Base-by-base conservation (phyloP, 1,140 invertebrate genomes). In the Mycetomoellerius zeteki region DNA sequence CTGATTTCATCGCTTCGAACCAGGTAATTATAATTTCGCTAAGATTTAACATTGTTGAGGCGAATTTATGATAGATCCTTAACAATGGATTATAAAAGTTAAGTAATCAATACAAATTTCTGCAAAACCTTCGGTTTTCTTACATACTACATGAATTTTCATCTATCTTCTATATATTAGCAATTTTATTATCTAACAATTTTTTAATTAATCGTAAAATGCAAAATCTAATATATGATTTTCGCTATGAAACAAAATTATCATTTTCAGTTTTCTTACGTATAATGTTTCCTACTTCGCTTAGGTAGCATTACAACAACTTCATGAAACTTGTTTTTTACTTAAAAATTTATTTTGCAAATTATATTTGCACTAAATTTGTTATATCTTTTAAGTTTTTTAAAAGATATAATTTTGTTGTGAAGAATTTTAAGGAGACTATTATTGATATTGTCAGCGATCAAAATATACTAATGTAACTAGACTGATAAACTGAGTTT, bases 1-100 rank as follows among this genome's bases (percentile, higher is more conserved):
- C 97, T 2, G 98, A 99, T 92, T 99, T 99, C 92, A 99, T 99
- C 91, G 99, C 99, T n/a, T 97, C 98, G 67, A 99, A 99, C 96
- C 98, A 99, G 96, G 97, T 97, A 91, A 94, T 95, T 52, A 75
- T n/a, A 73, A 21, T 4, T 80, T 85, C 19, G 5, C 54, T 64
- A 58, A 2, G 3, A 19, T 71, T 37, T 14, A 52, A 37, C 19
- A 14, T 37, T 52, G 33, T 12, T 12, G 2, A 43, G 7, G 14
- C 8, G 16, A 71, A 71, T 19, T 67, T 43, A 43, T 8, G 8
- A 12, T 43, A 43, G 30, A 24, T 64, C 6, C 19, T 64, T 65
- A 2, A 33, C 24, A 37, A 80, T 65, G 7, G 8, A 52, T 52
- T 52, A 24, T 69, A 37, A 67, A 67, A 19, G 24, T 3, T 24